Evolutionary conservation across 37 sponge, comb jelly and placozoan genomes (phyloP).

Genomic region (Cladorhizidae sp.): DNA sequence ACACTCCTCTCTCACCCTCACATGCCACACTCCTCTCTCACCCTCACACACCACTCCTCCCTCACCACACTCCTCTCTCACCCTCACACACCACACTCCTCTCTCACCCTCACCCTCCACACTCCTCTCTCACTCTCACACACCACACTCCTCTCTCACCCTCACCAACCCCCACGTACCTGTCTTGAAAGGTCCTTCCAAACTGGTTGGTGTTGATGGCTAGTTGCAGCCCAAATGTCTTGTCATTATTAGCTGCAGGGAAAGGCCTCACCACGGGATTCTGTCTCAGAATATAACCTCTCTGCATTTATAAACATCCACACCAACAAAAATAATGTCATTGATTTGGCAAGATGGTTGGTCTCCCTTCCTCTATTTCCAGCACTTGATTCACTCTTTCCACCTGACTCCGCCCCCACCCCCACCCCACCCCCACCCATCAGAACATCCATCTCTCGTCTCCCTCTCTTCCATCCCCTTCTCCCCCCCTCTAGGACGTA

Average conservation of each 20-base stretch:
- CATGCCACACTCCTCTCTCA: too few relatives aligned
- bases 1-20: background rate
- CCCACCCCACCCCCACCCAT: background rate
- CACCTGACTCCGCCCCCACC: background rate
- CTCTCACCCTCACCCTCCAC: too few relatives aligned
- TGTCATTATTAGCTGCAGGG: conserved; percentile 1
- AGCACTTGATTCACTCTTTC: background rate
- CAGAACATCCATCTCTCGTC: background rate
- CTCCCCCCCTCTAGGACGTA: background rate
- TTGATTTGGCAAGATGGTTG: background rate
- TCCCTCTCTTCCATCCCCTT: background rate
- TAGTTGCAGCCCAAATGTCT: conserved; percentile 74
- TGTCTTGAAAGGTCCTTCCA: conserved; percentile 97
- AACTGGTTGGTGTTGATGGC: conserved; percentile 98
- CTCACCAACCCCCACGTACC: conserved; percentile 29
- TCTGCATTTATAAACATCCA: conserved; percentile 34
- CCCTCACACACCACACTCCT: too few relatives aligned
- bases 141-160: background rate
- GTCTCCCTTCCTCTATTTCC: background rate
- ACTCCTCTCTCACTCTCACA: background rate
- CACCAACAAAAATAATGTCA: background rate
- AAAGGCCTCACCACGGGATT: conserved; percentile 91
- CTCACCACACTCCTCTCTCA: too few relatives aligned
- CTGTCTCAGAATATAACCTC: conserved; percentile 94
- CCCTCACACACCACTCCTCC: too few relatives aligned